Evolutionary conservation across 2,113 vertebrate species (phyloP).

Genomic region (Eublepharis macularius): DNA sequence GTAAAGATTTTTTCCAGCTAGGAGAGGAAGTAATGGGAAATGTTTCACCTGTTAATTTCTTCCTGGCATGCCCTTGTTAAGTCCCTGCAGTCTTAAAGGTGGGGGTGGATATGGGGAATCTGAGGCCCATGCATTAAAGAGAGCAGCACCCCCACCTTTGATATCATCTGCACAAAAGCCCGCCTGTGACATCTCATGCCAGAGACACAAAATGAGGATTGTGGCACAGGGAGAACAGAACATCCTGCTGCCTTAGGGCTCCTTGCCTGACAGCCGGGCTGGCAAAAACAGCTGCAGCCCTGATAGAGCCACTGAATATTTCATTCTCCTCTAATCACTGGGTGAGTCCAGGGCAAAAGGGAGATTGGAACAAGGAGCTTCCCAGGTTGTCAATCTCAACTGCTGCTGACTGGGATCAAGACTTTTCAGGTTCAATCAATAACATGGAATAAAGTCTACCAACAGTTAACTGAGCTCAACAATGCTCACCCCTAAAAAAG

Average conservation of each 20-base stretch:
- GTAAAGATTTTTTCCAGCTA: background rate
- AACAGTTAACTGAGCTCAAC: no score
- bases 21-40: background rate
- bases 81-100: background rate
- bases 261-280: background rate
- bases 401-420: no score
- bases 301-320: background rate
- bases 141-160: background rate
- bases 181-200: background rate
- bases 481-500: no score
- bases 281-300: background rate
- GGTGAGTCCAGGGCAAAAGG: background rate
- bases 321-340: background rate
- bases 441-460: no score
- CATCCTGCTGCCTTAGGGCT: conserved; percentile 18
- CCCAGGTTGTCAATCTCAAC: no score
- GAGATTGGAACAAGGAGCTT: background rate
- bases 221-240: conserved; percentile 6
- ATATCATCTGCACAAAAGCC: background rate
- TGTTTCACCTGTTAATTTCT: background rate
- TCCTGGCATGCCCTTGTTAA: background rate
- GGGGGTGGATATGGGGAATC: background rate
- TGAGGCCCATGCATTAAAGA: background rate
- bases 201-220: background rate
- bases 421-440: no score